phyloP scores from a whole-genome alignment of 1,140 invertebrate genomes.

The honey bee (Apis mellifera) region DNA sequence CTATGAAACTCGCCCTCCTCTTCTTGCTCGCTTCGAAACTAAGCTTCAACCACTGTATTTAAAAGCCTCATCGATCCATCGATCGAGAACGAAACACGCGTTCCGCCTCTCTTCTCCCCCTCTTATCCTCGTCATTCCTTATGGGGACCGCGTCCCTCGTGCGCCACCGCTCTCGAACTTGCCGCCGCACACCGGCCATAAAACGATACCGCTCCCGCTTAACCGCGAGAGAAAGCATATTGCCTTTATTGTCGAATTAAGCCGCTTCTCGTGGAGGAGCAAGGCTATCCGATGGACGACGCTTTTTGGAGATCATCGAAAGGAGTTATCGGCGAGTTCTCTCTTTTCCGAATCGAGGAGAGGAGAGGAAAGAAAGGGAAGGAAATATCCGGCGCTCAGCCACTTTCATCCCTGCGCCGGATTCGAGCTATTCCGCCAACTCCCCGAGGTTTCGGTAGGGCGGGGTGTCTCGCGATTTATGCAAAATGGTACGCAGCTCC shows the following conservation, averaged over 20 bases:
- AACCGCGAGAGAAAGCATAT: constrained; percentile 70
- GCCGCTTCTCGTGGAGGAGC: constrained; percentile 7
- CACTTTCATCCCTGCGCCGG: constrained; percentile 55
- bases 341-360: too few relatives aligned
- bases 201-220: constrained; percentile 75
- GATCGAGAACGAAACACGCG: too few relatives aligned
- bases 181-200: constrained; percentile 73
- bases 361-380: constrained; percentile 6
- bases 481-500: constrained; percentile 80
- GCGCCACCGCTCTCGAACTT: constrained; percentile 61
- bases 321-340: too few relatives aligned
- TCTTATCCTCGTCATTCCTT: background rate
- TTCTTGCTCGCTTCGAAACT: too few relatives aligned
- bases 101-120: too few relatives aligned
- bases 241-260: constrained; percentile 71
- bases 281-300: background rate
- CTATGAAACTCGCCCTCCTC: too few relatives aligned
- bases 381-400: constrained; percentile 57
- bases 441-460: constrained; percentile 66
- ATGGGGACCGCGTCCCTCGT: constrained; percentile 59
- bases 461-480: constrained; percentile 81
- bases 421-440: constrained; percentile 72
- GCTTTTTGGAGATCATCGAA: too few relatives aligned
- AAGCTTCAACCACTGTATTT: too few relatives aligned
- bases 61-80: too few relatives aligned